phyloP scores from a whole-genome alignment of 2,113 vertebrate species.

The Nannobrachium achirus region DNA sequence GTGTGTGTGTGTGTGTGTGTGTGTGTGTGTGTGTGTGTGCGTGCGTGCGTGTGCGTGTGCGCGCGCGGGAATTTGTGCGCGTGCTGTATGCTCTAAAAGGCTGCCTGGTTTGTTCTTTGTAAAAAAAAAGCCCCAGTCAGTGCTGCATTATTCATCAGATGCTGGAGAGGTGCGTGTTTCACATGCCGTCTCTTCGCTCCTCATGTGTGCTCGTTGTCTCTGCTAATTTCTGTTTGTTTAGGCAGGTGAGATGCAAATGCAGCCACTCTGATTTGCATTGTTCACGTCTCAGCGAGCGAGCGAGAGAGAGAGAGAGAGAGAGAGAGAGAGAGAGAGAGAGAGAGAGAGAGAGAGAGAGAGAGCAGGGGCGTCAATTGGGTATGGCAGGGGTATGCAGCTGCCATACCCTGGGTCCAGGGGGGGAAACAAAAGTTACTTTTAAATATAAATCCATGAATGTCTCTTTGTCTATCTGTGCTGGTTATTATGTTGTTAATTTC shows the following conservation, averaged over 20 bases:
- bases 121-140: conserved; percentile 60
- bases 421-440: too few species aligned
- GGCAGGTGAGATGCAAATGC: conserved; percentile 72
- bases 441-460: too few species aligned
- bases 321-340: neutral
- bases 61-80: conserved; percentile 17
- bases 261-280: conserved; percentile 59
- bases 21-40: too few species aligned
- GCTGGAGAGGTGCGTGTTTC: conserved; percentile 58
- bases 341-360: neutral
- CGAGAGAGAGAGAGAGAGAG: neutral
- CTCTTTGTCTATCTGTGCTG: too few species aligned
- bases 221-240: conserved; percentile 70
- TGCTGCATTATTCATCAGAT: conserved; percentile 63
- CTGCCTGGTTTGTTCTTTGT: conserved; percentile 30
- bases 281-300: conserved; percentile 16
- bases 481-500: too few species aligned
- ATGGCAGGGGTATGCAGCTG: too few species aligned
- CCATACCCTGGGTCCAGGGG: too few species aligned
- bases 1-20: too few species aligned
- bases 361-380: too few species aligned
- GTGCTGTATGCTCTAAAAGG: neutral
- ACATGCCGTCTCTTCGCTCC: conserved; percentile 60
- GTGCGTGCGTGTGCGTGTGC: neutral
- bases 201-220: conserved; percentile 67